Evolutionary conservation across 2,888 invertebrate genomes (phyloP), one percentile per base, ranked within the genome.

Genomic region (Hydroisotoma schaefferi): DNA sequence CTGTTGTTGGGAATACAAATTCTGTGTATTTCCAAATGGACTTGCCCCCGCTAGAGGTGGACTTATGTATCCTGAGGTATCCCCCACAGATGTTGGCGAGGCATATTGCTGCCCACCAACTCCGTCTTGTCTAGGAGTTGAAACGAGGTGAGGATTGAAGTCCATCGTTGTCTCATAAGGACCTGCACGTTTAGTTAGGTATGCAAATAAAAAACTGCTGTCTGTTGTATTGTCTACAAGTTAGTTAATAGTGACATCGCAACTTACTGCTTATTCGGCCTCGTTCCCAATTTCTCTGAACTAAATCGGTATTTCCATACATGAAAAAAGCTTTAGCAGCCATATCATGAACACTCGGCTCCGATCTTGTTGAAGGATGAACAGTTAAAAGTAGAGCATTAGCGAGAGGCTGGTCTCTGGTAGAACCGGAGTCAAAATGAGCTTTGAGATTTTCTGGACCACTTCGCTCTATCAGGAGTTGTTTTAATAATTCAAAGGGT

Each of bases 271-370:
- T 54, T 33, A 55, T 51, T 40, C 63, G 43, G 28, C 55, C 29
- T 18, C 56, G 59, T 18, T 61, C 66, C 25, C 53, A 63, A 15
- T 55, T 55, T 27, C 55, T 53, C 12, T 26, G 26, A 12, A 40
- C 27, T n/a, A 46, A 47, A 29, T 61, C 82, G 74, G 93, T 92
- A 1, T 90, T 90, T 25, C 97, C 95, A 75, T 91, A 94, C 66
- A 92, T 79, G 78, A 94, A 90, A 78, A 94, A 93, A 0, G 94
- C 93, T 71, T 91, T 85, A 0, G 91, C 87, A 0, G 95, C 94
- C 87, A 90, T 88, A 74, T 93, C 88, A 51, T 87, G 84, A 1
- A 84, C 63, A 26, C 59, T 46, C 46, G 61, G 65, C 33, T 71
- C 67, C 22, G 55, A 62, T 20, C 62, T 59, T 40, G 59, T 57